Evolutionary conservation across 2,797 vertebrate genomes (phyloP).

Genomic region (Carduelis carduelis): DNA sequence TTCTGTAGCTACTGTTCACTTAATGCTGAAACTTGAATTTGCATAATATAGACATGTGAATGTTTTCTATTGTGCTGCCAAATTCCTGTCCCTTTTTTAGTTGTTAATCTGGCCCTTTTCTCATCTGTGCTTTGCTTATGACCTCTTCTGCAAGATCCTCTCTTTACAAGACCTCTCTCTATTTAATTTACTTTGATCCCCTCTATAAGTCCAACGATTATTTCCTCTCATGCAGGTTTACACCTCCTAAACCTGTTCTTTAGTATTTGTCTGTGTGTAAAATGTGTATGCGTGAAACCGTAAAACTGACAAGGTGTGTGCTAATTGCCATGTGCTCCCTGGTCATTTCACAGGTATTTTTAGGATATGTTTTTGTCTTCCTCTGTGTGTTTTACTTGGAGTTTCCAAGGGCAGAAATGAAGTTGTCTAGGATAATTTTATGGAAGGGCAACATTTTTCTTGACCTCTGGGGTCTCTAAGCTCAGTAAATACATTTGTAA

Average conservation of each 20-base stretch:
- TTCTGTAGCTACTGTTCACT: background rate
- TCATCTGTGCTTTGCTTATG: background rate
- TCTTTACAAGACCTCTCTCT: background rate
- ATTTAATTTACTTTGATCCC: background rate
- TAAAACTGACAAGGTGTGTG: background rate
- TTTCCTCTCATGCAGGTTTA: background rate
- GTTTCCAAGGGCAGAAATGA: background rate
- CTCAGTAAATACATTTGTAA: background rate
- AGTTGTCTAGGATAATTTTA: background rate
- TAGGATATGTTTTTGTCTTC: background rate
- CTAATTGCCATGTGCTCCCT: background rate
- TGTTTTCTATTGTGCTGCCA: background rate
- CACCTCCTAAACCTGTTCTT: background rate
- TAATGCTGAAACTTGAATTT: background rate
- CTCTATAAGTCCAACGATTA: background rate
- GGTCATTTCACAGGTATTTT: background rate
- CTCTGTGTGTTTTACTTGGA: background rate
- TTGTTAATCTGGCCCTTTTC: background rate
- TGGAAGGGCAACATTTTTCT: background rate
- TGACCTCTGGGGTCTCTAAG: background rate
- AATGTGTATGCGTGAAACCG: accelerated
- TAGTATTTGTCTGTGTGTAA: background rate
- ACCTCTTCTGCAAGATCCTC: background rate
- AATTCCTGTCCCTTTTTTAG: background rate
- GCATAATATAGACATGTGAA: background rate